phyloP scores from a whole-genome alignment of 1,140 invertebrate genomes.

The Lucilia sericata region DNA sequence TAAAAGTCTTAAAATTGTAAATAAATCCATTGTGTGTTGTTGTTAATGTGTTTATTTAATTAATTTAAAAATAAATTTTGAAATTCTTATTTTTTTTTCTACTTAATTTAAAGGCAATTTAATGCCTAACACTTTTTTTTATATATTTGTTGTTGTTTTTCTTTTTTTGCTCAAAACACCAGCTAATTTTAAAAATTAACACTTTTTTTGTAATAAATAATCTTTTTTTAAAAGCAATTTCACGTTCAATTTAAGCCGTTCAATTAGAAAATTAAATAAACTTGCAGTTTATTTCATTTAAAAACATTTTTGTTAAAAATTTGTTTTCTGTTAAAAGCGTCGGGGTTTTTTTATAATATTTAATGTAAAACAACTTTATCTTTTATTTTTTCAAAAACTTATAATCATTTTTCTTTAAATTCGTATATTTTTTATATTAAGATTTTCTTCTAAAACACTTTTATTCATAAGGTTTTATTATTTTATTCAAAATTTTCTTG shows the following conservation, averaged over 20 bases:
- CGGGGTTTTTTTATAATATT: neutral
- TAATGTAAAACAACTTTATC: neutral
- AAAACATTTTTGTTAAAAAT: neutral
- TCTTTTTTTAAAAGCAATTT: slow-evolving; percentile 17
- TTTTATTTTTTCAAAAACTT: neutral
- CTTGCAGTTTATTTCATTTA: neutral
- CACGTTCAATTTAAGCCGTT: slow-evolving; percentile 8
- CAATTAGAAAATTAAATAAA: neutral
- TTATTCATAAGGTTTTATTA: too few relatives aligned
- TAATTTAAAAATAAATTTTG: neutral
- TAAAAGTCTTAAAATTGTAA: slow-evolving; percentile 55
- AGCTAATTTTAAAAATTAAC: too few relatives aligned
- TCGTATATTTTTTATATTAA: neutral
- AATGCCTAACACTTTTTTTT: too few relatives aligned
- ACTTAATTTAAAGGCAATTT: too few relatives aligned
- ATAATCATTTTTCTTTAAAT: neutral
- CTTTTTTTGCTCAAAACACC: too few relatives aligned
- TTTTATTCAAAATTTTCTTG: slow-evolving; percentile 44
- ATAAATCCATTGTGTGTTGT: slow-evolving; percentile 61
- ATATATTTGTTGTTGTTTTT: too few relatives aligned
- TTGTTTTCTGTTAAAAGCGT: neutral
- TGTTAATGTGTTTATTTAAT: neutral
- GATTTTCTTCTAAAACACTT: neutral
- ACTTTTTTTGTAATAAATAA: too few relatives aligned
- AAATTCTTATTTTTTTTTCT: too few relatives aligned